phyloP scores from a whole-genome alignment of 2,888 invertebrate genomes.

The Antheraea yamamai region DNA sequence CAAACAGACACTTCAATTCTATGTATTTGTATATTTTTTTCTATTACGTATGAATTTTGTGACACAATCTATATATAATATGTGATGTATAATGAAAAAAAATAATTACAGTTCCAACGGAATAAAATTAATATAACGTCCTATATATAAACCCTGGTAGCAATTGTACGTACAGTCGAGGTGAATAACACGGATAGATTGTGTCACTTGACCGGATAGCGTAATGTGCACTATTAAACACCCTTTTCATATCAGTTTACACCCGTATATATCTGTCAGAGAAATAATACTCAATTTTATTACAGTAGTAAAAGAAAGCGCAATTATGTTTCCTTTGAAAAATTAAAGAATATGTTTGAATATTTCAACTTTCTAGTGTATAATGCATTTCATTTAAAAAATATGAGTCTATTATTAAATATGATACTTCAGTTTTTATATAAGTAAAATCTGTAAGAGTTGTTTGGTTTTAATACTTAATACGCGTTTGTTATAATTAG shows the following conservation, averaged over 20 bases:
- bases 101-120: not conserved
- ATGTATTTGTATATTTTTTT: no score
- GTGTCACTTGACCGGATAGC: conserved; percentile 30
- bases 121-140: not conserved
- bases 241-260: conserved; percentile 23
- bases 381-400: not conserved
- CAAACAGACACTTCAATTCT: no score
- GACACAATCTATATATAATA: no score
- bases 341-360: not conserved
- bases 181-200: conserved; percentile 42
- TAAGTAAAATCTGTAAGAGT: no score
- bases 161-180: conserved; percentile 32
- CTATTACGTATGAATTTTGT: no score
- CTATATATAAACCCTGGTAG: not conserved
- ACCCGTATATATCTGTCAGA: conserved; percentile 23
- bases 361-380: not conserved
- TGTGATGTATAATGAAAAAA: not conserved
- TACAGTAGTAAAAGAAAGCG: not conserved
- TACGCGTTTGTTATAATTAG: no score
- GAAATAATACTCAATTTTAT: conserved; percentile 6
- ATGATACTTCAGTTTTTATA: no score
- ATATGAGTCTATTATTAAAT: no score
- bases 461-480: no score
- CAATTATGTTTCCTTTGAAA: conserved; percentile 5
- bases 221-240: conserved; percentile 30